phyloP scores from a whole-genome alignment of 37 sponge, comb jelly and placozoan species.

The Theonella swinhoei region DNA sequence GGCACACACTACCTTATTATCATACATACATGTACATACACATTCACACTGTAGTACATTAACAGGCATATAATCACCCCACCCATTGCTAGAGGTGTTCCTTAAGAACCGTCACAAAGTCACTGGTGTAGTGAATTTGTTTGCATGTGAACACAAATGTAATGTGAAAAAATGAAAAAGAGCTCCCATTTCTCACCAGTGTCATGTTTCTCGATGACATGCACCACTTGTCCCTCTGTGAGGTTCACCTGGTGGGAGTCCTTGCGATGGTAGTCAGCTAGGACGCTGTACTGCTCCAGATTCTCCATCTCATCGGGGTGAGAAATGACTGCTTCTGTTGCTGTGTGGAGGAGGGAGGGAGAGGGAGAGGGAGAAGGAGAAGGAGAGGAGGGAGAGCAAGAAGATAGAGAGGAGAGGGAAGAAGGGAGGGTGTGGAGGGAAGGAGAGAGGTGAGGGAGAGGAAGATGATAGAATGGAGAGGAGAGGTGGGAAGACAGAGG shows the following conservation, averaged over 20 bases:
- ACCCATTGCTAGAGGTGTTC: no score
- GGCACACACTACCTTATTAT: no score
- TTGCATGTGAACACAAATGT: no score
- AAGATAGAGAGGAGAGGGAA: background rate
- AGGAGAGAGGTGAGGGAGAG: background rate
- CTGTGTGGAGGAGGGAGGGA: conserved; percentile 2
- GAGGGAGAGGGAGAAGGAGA: background rate
- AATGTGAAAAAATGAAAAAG: no score
- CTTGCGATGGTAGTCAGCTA: conserved; percentile 55
- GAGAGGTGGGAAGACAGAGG: no score
- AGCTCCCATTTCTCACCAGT: conserved; percentile 82
- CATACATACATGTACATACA: no score
- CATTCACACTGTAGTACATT: no score
- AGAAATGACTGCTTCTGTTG: conserved; percentile 34
- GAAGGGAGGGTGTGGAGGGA: no score
- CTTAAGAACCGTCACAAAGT: no score
- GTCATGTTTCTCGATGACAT: conserved; percentile 85
- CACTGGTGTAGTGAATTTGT: no score
- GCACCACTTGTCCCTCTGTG: conserved; percentile 58
- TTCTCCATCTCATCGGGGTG: conserved; percentile 79
- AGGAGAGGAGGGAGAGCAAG: background rate
- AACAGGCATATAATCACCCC: no score
- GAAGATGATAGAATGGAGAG: background rate
- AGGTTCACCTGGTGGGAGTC: conserved; percentile 81
- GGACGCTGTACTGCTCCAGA: conserved; percentile 65